These are phyloP conservation scores for Bactericera cockerelli DNA, from an alignment of 1,140 invertebrate species.

Conservation along the genomic window DNA sequence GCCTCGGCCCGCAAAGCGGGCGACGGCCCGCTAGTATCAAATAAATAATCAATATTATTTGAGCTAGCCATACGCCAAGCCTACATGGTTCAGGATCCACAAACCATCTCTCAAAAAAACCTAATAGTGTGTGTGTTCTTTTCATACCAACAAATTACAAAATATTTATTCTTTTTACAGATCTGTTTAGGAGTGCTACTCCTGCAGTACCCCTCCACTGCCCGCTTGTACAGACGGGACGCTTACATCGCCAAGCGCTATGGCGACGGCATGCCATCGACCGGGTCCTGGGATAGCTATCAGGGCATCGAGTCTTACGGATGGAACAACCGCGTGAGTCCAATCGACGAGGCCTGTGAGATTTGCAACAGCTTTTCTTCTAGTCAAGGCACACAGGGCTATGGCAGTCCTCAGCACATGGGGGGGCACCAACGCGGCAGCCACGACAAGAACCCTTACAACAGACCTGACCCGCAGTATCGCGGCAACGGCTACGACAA, in stretches of 20 bases:
- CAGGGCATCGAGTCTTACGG: slow-evolving; percentile 17
- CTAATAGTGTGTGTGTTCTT: no score
- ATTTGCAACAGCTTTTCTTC: slow-evolving; percentile 8
- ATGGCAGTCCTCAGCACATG: background rate
- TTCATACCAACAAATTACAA: no score
- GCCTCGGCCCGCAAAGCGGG: no score
- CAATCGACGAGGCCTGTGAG: slow-evolving; percentile 12
- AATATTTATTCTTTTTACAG: no score
- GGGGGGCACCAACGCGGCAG: background rate
- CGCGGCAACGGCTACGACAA: slow-evolving; percentile 25
- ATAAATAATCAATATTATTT: no score
- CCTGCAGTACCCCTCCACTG: background rate
- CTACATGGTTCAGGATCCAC: no score
- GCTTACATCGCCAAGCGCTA: background rate
- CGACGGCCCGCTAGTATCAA: no score
- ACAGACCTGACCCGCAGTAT: slow-evolving; percentile 14
- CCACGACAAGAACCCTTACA: background rate
- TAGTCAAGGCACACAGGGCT: slow-evolving; percentile 10
- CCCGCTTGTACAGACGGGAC: background rate
- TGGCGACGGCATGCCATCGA: slow-evolving; percentile 18
- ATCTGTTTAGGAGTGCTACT: background rate
- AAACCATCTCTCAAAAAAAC: no score
- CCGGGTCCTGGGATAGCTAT: slow-evolving; percentile 28
- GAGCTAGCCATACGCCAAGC: no score
- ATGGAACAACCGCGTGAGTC: slow-evolving; percentile 15